Base-by-base conservation (phyloP, 2,797 vertebrate genomes). In the Pelobates cultripes region DNA sequence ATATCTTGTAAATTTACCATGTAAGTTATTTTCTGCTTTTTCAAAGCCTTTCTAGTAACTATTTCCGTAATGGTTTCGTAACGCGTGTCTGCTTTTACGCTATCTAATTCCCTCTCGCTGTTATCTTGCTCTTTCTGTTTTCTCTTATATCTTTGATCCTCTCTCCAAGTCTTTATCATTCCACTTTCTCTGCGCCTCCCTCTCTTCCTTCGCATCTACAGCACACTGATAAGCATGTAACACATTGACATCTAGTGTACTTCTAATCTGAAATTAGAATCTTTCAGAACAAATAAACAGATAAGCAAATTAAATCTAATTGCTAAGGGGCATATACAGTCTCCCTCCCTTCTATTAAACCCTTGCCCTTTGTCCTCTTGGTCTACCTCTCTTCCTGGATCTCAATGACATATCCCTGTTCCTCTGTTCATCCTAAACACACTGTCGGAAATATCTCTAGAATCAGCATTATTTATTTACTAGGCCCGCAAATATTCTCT, bases 251-350 rank as follows among this genome's bases (percentile, higher is more conserved):
- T 79, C 77, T 79, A 71, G 66, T 75, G 72, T 71, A 79, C 75
- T 77, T 75, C 4, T 47, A 79, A 79, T 79, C 82, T 84, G 44
- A 84, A 79, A 84, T 84, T 75, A 84, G 72, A 76, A 75, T 84
- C 72, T 70, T 64, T 15, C 64, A 40, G 57, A 66, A 75, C 78
- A 84, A 84, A 84, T 79, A 84, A 75, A 84, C 63, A 44, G 66
- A 45, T 75, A 64, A 72, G 13, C 45, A 79, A 75, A 79, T 79
- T 70, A 79, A 75, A 83, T 41, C 75, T 79, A 79, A 79, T 83
- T 70, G 64, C 77, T 70, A 75, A 5, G 72, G 51, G 74, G 70
- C 14, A 69, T 4, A 75, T 3, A 51, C 5, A 51, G 47, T 53
- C 28, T 55, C 47, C 67, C 44, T 7, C 28, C n/a, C 28, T 40